Evolutionary conservation across 1,140 invertebrate genomes (phyloP).

Genomic region (Lordiphosa mommai): DNA sequence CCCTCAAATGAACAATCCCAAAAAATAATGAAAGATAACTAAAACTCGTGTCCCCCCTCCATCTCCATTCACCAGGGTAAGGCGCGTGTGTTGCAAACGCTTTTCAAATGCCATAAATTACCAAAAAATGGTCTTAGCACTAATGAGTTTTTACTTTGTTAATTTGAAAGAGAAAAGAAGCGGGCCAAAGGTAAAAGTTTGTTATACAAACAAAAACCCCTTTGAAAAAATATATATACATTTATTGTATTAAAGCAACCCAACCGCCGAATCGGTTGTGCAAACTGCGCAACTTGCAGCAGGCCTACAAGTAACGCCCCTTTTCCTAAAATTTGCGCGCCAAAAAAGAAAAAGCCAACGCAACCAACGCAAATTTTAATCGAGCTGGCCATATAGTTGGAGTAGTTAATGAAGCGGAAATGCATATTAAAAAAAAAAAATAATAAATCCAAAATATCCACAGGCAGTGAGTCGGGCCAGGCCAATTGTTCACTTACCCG

Average conservation of each 20-base stretch:
- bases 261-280: background rate
- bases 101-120: conserved; percentile 45
- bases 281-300: conserved; percentile 43
- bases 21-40: conserved; percentile 3
- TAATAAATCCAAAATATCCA: conserved; percentile 3
- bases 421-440: conserved; percentile 47
- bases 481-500: conserved; percentile 67
- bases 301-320: conserved; percentile 39
- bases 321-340: conserved; percentile 39
- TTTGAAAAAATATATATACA: conserved; percentile 4
- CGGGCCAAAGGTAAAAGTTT: conserved; percentile 33
- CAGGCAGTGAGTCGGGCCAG: conserved; percentile 20
- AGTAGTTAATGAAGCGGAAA: conserved; percentile 64
- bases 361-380: conserved; percentile 12
- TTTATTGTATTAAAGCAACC: too few species aligned
- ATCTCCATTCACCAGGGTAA: background rate
- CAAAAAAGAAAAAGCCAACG: conserved; percentile 33
- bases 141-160: conserved; percentile 52
- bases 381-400: conserved; percentile 24
- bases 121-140: conserved; percentile 37
- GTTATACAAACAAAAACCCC: conserved; percentile 20
- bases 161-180: conserved; percentile 34
- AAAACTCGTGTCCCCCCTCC: background rate
- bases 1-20: too few species aligned
- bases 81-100: conserved; percentile 1